phyloP scores from a whole-genome alignment of 2,113 vertebrate genomes.

The Gallinago undulata region DNA sequence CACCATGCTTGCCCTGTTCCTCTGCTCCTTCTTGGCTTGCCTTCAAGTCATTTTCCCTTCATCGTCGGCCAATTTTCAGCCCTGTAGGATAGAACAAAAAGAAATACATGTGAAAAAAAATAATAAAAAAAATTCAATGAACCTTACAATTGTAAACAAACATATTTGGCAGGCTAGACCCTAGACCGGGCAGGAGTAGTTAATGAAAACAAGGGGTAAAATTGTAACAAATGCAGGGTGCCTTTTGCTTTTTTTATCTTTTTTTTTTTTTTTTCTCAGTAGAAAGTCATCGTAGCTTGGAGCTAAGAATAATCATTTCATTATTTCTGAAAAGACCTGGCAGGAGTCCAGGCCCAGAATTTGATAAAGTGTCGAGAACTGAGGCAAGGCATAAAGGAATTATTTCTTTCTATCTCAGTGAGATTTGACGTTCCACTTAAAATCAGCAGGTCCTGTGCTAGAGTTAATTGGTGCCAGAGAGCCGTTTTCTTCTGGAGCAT shows the following conservation, averaged over 20 bases:
- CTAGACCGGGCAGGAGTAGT: not conserved
- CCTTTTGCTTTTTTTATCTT: not conserved
- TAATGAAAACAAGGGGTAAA: not conserved
- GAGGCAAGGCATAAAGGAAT: not conserved
- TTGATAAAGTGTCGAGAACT: not conserved
- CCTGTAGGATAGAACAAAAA: not conserved
- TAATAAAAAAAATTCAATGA: not conserved
- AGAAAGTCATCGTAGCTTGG: not conserved
- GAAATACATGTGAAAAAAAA: not conserved
- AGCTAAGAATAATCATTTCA: constrained; percentile 18
- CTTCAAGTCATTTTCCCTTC: constrained; percentile 4
- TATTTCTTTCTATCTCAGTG: constrained; percentile 32
- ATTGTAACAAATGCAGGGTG: not conserved
- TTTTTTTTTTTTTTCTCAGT: not conserved
- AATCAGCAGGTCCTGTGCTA: not conserved
- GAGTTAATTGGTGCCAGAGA: constrained; percentile 25
- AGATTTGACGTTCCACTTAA: constrained; percentile 18
- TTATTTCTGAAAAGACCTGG: constrained; percentile 34
- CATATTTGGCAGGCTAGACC: not conserved
- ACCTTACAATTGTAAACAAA: not conserved
- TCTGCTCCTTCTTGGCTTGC: not conserved
- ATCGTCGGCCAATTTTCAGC: not conserved
- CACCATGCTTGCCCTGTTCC: not conserved
- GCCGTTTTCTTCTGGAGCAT: not conserved
- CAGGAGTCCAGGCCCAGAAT: not conserved